A percentile compares a stretch with the other conserved stretches of the same genome.
phyloP scores from a whole-genome alignment of 2,888 invertebrate species.

The Tortrix viridana region DNA sequence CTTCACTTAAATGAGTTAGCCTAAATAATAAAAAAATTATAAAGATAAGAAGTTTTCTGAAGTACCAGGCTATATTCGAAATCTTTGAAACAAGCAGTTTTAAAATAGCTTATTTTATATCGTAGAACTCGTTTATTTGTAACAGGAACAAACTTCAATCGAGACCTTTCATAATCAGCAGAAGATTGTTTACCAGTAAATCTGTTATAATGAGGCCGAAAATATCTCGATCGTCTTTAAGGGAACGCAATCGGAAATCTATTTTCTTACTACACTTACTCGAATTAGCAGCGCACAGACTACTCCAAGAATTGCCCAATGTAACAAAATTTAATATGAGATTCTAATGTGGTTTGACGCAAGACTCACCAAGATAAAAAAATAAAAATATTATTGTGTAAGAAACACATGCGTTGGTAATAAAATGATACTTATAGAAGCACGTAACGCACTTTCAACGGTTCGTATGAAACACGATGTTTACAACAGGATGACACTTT shows the following conservation, averaged over 20 bases:
- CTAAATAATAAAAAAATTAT: no score
- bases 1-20: neutral
- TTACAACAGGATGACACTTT: constrained; percentile 36
- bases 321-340: no score
- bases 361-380: no score
- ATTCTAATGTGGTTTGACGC: no score
- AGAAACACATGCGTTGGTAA: neutral
- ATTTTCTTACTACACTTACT: neutral
- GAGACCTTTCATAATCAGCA: constrained; percentile 25
- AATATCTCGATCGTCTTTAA: neutral
- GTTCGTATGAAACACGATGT: constrained; percentile 30
- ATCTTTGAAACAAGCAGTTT: neutral
- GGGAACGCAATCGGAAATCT: neutral
- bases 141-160: constrained; percentile 25
- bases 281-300: no score
- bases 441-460: constrained; percentile 13
- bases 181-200: constrained; percentile 17
- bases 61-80: neutral
- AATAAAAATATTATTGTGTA: neutral
- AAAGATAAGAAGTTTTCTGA: no score
- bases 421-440: neutral
- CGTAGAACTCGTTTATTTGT: constrained; percentile 15
- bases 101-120: neutral
- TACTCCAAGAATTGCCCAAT: no score
- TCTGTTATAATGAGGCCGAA: constrained; percentile 12